Evolutionary conservation across 2,797 vertebrate species (phyloP).

Genomic region (Stomatorhinus walkeri): DNA sequence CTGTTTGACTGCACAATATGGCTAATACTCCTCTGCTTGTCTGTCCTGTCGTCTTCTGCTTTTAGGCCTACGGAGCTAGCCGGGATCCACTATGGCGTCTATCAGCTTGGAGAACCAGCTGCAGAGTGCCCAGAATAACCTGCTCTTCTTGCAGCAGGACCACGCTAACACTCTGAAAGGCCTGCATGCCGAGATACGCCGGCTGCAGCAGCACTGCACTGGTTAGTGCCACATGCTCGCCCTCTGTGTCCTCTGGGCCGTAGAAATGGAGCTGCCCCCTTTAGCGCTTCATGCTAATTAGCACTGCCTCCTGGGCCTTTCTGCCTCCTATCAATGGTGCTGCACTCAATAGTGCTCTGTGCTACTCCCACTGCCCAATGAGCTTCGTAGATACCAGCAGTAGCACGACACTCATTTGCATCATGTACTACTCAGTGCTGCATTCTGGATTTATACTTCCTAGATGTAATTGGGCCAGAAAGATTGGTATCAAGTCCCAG

Average conservation of each 20-base stretch:
- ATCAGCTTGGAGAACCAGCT: constrained; percentile 90
- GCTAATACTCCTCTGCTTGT: not conserved
- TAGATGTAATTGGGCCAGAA: not conserved
- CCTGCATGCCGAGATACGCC: constrained; percentile 82
- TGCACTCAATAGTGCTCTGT: not conserved
- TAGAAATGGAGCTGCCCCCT: not conserved
- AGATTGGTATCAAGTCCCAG: not conserved
- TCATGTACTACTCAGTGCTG: not conserved
- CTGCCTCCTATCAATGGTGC: not conserved
- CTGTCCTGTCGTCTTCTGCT: constrained; percentile 19
- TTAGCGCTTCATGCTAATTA: not conserved
- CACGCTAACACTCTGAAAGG: constrained; percentile 86
- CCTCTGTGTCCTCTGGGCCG: not conserved
- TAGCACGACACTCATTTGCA: not conserved
- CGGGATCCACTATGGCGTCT: constrained; percentile 68
- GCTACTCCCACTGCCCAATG: not conserved
- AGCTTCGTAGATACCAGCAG: constrained; percentile 3
- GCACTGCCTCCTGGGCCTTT: not conserved
- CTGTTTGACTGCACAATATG: not conserved
- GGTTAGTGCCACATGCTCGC: constrained; percentile 54
- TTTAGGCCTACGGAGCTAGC: constrained; percentile 29
- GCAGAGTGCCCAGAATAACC: constrained; percentile 93
- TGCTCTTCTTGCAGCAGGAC: constrained; percentile 93
- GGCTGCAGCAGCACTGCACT: constrained; percentile 95
- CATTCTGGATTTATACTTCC: not conserved